phyloP scores from a whole-genome alignment of 2,113 vertebrate species.

The Clupea harengus region DNA sequence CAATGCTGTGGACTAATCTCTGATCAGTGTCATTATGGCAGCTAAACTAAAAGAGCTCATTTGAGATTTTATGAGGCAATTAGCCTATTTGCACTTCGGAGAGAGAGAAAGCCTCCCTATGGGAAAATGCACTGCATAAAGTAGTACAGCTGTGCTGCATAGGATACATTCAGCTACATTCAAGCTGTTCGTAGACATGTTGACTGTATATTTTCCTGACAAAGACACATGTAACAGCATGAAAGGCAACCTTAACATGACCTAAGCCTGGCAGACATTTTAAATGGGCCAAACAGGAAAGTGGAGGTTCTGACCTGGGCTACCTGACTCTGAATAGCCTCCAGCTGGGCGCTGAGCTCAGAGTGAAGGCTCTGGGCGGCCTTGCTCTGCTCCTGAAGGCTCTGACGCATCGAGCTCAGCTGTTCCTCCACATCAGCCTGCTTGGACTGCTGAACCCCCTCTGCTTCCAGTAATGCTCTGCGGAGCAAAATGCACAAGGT shows the following conservation, averaged over 20 bases:
- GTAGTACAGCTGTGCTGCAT: background rate
- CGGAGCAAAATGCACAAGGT: background rate
- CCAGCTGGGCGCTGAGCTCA: conserved; percentile 44
- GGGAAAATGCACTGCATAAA: background rate
- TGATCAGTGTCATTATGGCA: background rate
- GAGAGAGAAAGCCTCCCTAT: background rate
- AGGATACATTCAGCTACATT: background rate
- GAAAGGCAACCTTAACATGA: background rate
- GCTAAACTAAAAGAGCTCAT: background rate
- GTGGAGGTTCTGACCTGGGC: conserved; percentile 33
- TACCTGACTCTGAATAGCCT: conserved; percentile 45
- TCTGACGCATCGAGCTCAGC: conserved; percentile 41
- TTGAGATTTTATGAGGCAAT: background rate
- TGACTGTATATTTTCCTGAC: background rate
- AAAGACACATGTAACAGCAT: conserved; percentile 33
- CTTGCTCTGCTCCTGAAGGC: conserved; percentile 44
- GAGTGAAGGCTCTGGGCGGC: conserved; percentile 31
- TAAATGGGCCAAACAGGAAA: background rate
- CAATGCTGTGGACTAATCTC: background rate
- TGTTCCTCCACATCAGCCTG: conserved; percentile 52
- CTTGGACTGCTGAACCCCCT: conserved; percentile 37
- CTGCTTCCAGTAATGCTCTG: conserved; percentile 54
- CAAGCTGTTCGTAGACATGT: background rate
- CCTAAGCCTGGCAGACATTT: conserved; percentile 49
- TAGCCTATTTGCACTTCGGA: background rate